Conservation (phyloP, 2,888 invertebrate genomes). For the Drosophila macrospina region DNA sequence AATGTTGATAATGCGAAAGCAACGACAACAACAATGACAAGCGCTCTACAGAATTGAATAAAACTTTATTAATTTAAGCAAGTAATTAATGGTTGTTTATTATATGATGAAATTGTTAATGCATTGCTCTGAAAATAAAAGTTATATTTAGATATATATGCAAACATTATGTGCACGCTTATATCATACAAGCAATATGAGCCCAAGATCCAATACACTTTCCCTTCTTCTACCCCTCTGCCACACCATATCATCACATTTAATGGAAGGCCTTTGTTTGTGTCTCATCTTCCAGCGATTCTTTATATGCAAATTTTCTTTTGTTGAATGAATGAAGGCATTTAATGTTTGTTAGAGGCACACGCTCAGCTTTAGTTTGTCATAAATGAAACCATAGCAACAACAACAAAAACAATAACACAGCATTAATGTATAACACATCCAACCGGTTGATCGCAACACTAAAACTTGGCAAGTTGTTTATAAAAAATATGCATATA, state of each 20-base stretch:
- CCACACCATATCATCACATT: background rate
- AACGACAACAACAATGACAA: constrained; percentile 46
- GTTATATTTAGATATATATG: constrained; percentile 12
- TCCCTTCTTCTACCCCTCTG: too few relatives aligned
- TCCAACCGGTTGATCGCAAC: constrained; percentile 57
- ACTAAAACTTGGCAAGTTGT: constrained; percentile 21
- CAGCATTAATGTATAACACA: constrained; percentile 22
- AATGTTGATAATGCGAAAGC: constrained; percentile 29
- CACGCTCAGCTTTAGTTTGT: constrained; percentile 31
- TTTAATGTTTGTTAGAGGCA: constrained; percentile 37
- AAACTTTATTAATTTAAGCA: constrained; percentile 54
- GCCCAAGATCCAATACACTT: constrained; percentile 11
- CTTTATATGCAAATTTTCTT: constrained; percentile 50
- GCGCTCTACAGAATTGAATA: constrained; percentile 50
- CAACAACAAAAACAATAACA: constrained; percentile 16
- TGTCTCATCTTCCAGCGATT: constrained; percentile 35
- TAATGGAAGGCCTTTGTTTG: constrained; percentile 12
- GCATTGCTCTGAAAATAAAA: constrained; percentile 21
- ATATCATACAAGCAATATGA: constrained; percentile 5
- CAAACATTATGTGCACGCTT: constrained; percentile 3
- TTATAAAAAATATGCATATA: constrained; percentile 11
- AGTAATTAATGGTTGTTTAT: constrained; percentile 40
- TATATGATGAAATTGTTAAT: constrained; percentile 28
- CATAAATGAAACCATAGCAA: constrained; percentile 23
- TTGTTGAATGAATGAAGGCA: constrained; percentile 42